Base-by-base conservation (phyloP, 2,113 vertebrate species). In the Numida meleagris region DNA sequence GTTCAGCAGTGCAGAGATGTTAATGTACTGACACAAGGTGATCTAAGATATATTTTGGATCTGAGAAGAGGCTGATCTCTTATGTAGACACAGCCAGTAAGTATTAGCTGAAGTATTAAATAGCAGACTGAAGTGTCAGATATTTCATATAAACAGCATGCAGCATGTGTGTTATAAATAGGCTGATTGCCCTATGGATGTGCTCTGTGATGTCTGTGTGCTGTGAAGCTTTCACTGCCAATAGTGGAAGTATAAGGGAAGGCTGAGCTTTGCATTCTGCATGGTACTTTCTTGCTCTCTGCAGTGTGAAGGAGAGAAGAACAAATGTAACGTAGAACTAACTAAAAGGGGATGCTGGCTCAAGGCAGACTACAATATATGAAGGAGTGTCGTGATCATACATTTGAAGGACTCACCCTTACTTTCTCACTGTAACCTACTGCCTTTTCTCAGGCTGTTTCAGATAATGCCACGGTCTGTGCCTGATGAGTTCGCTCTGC, bases 381-480 rank as follows among this genome's bases (percentile, higher is more conserved):
- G 38, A 81, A 33, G n/a, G n/a, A 81, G 9, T 59, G 21, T 45
- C n/a, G 12, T 36, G 5, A 34, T 68, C 23, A 9, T 84, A 3
- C 4, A 62, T 34, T 42, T 5, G 4, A 71, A 85, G 59, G n/a
- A 29, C 24, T 84, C 4, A 40, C 38, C 27, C 15, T 86, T 71
- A 19, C 18, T 17, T 58, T 83, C 42, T 63, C 15, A 63, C 59
- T 80, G 34, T 55, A 66, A 5, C 31, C 65, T 80, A 40, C 51
- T 62, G 0, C 42, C 34, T 90, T 25, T 15, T 45, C 21, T 13
- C 40, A 55, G 33, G 6, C 29, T 81, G 9, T 61, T 91, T 65
- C 61, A 68, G 50, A 23, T 31, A 38, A 3, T 31, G 13, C 46
- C 59, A 40, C 0, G 0, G 42, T 82, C 74, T 34, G 13, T 63